A percentile compares a stretch with the other conserved stretches of the same genome.
These are phyloP conservation scores for Lophotis ruficrista DNA, from an alignment of 2,113 vertebrate species.

Conservation along the genomic window DNA sequence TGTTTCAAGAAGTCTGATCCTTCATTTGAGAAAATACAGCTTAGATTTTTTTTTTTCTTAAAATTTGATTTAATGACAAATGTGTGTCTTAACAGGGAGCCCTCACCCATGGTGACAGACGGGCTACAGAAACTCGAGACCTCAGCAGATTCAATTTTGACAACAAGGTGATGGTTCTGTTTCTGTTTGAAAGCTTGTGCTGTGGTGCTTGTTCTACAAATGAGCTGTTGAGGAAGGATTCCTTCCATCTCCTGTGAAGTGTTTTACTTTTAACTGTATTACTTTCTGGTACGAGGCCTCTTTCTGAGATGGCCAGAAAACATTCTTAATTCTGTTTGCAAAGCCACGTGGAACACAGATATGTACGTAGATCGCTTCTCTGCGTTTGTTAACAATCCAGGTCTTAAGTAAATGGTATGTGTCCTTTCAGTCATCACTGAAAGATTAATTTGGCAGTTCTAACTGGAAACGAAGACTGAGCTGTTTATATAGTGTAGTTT, in stretches of 20 bases:
- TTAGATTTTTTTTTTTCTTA: not conserved
- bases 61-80: not conserved
- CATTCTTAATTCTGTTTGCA: not conserved
- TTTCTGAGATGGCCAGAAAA: not conserved
- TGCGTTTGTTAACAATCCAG: not conserved
- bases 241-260: not conserved
- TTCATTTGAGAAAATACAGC: not conserved
- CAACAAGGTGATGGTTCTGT: constrained; percentile 84
- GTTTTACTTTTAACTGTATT: not conserved
- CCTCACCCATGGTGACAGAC: constrained; percentile 94
- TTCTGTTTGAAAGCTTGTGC: not conserved
- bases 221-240: not conserved
- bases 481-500: not conserved
- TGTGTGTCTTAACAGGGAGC: constrained; percentile 83
- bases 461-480: not conserved
- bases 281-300: not conserved
- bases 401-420: not conserved
- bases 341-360: not conserved
- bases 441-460: not conserved
- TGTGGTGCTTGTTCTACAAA: not conserved
- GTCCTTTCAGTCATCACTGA: not conserved
- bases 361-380: not conserved
- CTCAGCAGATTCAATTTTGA: constrained; percentile 98
- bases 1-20: not conserved
- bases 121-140: constrained; percentile 97